Conservation (phyloP, 2,797 vertebrate genomes). For the Brachymystax lenok region DNA sequence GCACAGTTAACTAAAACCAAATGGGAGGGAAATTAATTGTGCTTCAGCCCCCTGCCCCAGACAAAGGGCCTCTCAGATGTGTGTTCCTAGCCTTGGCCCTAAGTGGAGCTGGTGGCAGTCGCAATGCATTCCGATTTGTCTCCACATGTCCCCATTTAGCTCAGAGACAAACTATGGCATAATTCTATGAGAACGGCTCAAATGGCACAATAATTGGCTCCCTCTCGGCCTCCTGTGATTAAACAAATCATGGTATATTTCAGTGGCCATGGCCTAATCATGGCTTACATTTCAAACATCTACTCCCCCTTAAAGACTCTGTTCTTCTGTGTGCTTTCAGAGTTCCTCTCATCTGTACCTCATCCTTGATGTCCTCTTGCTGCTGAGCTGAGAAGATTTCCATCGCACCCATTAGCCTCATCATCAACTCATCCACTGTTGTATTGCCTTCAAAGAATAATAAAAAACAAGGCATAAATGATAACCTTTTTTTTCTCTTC, state of each 20-base stretch:
- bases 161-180: background rate
- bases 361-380: slow-evolving; percentile 98
- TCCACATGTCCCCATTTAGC: slow-evolving; percentile 45
- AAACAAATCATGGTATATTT: background rate
- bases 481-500: background rate
- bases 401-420: slow-evolving; percentile 98
- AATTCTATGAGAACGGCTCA: background rate
- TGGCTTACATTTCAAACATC: background rate
- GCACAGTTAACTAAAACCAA: slow-evolving; percentile 32
- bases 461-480: background rate
- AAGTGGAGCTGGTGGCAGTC: slow-evolving; percentile 27
- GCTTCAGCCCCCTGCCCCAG: background rate
- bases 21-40: slow-evolving; percentile 28
- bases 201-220: background rate
- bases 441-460: slow-evolving; percentile 84
- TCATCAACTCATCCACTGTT: slow-evolving; percentile 98
- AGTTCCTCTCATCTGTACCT: slow-evolving; percentile 76
- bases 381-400: slow-evolving; percentile 99
- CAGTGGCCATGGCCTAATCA: background rate
- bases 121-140: slow-evolving; percentile 45
- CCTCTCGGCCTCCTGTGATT: background rate
- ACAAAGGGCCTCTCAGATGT: slow-evolving; percentile 21
- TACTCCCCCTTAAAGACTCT: background rate
- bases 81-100: slow-evolving; percentile 30
- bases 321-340: background rate